Evolutionary conservation across 2,888 invertebrate genomes (phyloP).

Genomic region (Melitaea athalia): DNA sequence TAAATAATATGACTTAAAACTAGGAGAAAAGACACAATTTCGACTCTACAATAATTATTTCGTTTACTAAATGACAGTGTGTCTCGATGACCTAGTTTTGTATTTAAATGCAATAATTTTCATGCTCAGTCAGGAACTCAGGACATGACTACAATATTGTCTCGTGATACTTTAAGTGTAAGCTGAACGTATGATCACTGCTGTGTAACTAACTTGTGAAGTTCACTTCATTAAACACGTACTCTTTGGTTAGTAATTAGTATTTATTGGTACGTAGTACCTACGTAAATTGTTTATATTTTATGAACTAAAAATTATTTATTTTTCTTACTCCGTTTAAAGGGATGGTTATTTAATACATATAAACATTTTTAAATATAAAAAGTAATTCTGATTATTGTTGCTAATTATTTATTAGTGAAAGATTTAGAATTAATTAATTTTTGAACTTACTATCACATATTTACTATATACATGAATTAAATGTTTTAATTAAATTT

Average conservation of each 20-base stretch:
- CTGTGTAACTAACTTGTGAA: slow-evolving; percentile 8
- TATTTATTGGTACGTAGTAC: background rate
- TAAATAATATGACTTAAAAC: background rate
- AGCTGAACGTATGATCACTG: slow-evolving; percentile 3
- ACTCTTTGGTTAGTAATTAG: background rate
- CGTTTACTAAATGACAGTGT: background rate
- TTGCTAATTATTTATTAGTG: too few relatives aligned
- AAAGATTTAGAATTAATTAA: too few relatives aligned
- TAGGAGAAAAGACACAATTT: background rate
- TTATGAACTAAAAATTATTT: too few relatives aligned
- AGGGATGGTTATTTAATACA: too few relatives aligned
- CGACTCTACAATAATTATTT: background rate
- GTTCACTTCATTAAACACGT: slow-evolving; percentile 20
- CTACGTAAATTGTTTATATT: too few relatives aligned
- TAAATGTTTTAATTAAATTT: slow-evolving; percentile 10
- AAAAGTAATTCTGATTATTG: too few relatives aligned
- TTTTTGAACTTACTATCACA: background rate
- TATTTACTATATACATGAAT: too few relatives aligned
- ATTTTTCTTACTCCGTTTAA: too few relatives aligned
- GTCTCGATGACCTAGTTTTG: background rate
- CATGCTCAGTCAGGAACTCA: background rate
- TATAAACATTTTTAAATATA: too few relatives aligned
- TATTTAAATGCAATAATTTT: background rate
- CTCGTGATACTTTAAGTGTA: background rate
- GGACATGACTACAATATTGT: background rate